Base-by-base conservation (phyloP, 2,113 vertebrate species). In the Bombycilla garrulus region DNA sequence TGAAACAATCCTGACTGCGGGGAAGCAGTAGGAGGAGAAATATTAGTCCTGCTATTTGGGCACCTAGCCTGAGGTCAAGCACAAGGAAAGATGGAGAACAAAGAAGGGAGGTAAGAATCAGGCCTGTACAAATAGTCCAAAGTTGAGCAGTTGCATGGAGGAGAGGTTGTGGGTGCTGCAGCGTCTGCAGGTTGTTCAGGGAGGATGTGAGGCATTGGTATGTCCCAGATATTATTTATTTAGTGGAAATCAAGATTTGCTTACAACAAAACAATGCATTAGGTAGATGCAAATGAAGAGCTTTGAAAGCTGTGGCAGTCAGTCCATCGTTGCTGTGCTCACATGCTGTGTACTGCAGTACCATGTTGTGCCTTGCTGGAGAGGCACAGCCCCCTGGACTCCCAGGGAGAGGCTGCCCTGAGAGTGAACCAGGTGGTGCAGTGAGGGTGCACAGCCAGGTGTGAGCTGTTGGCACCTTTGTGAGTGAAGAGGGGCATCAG, bases 401-500 rank as follows among this genome's bases (percentile, higher is more conserved):
- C 47, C 9, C 36, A 38, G 50, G 21, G 31, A 74, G 15, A 38
- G 51, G 25, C 44, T 77, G 54, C 1, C 0, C 60, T 47, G 80
- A 51, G 48, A 31, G 10, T 36, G 48, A 40, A 2, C 31, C 0
- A 0, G 33, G 33, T 62, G 69, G 11, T 54, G 23, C 26, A 36
- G 76, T 13, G 61, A 40, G 70, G 31, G 31, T 50, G 26, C 58
- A n/a, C 56, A 36, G n/a, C 54, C 48, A 61, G 47, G 31, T 48
- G 13, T n/a, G 18, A 44, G 16, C 21, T 70, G n/a, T 66, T 82
- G 61, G 10, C 53, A 15, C 2, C 0, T 67, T 76, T 80, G 9
- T 48, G 8, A 53, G 58, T 50, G n/a, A 91, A n/a, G 65, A 60
- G 16, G 28, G 15, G 5, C 53, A 40, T 71, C 40, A 44, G 2